These are phyloP conservation scores for Planococcus citri DNA, from an alignment of 1,140 invertebrate species.

Conservation along the genomic window DNA sequence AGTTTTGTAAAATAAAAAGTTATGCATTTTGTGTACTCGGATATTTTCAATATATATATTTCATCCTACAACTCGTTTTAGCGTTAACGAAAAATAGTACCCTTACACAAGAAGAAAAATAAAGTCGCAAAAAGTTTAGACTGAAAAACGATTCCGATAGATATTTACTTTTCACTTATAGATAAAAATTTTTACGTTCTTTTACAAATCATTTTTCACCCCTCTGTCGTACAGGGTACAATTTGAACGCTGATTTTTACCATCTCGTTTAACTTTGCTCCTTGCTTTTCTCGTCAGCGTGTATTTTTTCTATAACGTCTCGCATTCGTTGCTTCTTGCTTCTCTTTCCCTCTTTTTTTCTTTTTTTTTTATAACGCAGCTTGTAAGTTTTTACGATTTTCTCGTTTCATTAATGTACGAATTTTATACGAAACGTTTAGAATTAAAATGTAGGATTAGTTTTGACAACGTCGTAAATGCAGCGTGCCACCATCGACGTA, in stretches of 20 bases:
- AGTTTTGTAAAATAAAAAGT: constrained; percentile 2
- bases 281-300: neutral
- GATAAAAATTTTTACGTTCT: constrained; percentile 6
- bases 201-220: constrained; percentile 1
- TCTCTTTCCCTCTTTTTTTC: too few relatives aligned
- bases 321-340: neutral
- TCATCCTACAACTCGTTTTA: neutral
- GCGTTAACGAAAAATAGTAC: neutral
- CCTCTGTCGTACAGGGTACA: neutral
- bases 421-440: constrained; percentile 7
- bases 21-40: neutral
- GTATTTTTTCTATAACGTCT: too few relatives aligned
- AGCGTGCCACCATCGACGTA: too few relatives aligned
- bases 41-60: neutral
- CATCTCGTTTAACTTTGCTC: neutral
- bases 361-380: neutral
- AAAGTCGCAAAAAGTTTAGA: neutral
- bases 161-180: constrained; percentile 8
- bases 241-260: neutral
- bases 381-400: constrained; percentile 8
- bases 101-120: neutral
- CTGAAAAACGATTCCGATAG: neutral
- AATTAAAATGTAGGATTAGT: constrained; percentile 8
- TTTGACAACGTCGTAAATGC: neutral
- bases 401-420: neutral